A percentile compares a stretch with the other conserved stretches of the same genome.
These are phyloP conservation scores for Chrysomallon squamiferum DNA, from an alignment of 1,140 invertebrate genomes.

Conservation along the genomic window DNA sequence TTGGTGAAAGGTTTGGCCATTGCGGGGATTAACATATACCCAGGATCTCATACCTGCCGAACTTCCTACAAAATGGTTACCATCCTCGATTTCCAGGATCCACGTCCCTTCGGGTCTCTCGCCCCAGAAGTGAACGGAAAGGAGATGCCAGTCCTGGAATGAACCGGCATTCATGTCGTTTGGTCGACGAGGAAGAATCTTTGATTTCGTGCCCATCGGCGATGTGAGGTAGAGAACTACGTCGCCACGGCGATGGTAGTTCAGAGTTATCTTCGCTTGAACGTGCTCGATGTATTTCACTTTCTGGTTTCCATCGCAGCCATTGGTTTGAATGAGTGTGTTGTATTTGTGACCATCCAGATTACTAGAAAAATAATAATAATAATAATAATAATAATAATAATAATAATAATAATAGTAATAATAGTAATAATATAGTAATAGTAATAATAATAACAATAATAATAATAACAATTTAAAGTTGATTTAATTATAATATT, in stretches of 20 bases:
- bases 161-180: constrained; percentile 34
- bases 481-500: too few relatives aligned
- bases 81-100: constrained; percentile 40
- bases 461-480: too few relatives aligned
- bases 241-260: constrained; percentile 79
- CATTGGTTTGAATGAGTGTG: constrained; percentile 61
- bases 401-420: not conserved
- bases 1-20: too few relatives aligned
- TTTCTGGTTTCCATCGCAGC: constrained; percentile 52
- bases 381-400: too few relatives aligned
- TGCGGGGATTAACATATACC: too few relatives aligned
- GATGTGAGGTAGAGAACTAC: constrained; percentile 73
- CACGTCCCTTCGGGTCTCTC: constrained; percentile 46
- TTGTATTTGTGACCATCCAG: constrained; percentile 22
- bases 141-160: constrained; percentile 71
- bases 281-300: constrained; percentile 93
- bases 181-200: constrained; percentile 29
- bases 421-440: too few relatives aligned
- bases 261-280: constrained; percentile 67
- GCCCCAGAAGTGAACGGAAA: constrained; percentile 78
- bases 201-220: constrained; percentile 33
- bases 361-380: constrained; percentile 7
- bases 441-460: too few relatives aligned
- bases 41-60: not conserved
- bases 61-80: constrained; percentile 1